phyloP scores from a whole-genome alignment of 2,888 invertebrate species.

The Leucophenga maculata region DNA sequence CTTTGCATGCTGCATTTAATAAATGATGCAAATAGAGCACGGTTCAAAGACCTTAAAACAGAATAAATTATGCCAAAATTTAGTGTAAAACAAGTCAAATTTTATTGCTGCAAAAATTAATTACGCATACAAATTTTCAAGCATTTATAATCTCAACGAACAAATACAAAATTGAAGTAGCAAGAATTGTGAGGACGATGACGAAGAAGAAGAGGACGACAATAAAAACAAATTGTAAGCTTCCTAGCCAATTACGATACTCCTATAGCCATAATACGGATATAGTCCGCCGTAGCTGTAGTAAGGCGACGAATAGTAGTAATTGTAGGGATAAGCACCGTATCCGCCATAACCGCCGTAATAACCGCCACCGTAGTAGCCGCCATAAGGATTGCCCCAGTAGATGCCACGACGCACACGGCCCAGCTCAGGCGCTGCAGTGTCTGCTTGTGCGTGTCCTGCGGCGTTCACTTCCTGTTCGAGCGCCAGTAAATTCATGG shows the following conservation, averaged over 20 bases:
- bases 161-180: background rate
- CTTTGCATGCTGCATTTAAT: too few species aligned
- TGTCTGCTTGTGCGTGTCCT: constrained; percentile 16
- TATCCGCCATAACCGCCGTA: constrained; percentile 35
- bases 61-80: background rate
- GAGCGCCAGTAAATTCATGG: constrained; percentile 62
- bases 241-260: constrained; percentile 34
- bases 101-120: constrained; percentile 4
- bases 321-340: constrained; percentile 41
- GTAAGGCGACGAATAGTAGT: constrained; percentile 37
- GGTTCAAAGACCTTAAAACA: background rate
- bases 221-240: background rate
- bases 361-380: constrained; percentile 39
- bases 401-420: constrained; percentile 27
- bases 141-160: background rate
- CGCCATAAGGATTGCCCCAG: constrained; percentile 41
- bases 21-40: too few species aligned
- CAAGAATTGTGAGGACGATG: background rate
- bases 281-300: constrained; percentile 39
- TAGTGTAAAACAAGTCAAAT: background rate
- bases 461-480: constrained; percentile 53
- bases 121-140: background rate
- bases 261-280: constrained; percentile 35
- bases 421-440: constrained; percentile 39
- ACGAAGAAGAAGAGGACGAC: background rate